phyloP scores from a whole-genome alignment of 2,888 invertebrate species.

The Meghimatium bilineatum region DNA sequence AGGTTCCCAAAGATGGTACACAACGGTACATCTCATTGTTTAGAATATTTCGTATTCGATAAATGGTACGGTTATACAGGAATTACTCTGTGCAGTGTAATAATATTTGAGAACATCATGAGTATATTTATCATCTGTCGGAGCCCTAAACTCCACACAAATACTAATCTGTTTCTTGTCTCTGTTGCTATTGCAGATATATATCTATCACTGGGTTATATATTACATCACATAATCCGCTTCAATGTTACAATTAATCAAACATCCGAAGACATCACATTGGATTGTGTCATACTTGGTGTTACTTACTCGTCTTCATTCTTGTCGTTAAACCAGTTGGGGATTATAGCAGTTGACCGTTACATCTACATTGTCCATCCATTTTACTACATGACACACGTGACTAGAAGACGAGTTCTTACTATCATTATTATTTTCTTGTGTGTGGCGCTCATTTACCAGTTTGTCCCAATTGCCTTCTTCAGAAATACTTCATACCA shows the following conservation, averaged over 20 bases:
- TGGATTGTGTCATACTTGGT: not conserved
- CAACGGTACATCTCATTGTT: no score
- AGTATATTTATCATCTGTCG: not conserved
- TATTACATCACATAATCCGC: not conserved
- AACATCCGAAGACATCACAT: not conserved
- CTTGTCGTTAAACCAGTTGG: not conserved
- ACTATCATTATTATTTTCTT: not conserved
- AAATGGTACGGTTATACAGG: no score
- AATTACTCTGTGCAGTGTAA: not conserved
- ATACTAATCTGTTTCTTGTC: not conserved
- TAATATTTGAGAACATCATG: not conserved
- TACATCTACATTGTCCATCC: slow-evolving; percentile 18
- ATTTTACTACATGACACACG: not conserved
- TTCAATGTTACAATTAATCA: not conserved
- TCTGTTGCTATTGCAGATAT: not conserved
- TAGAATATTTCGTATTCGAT: no score
- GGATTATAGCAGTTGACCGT: slow-evolving; percentile 16
- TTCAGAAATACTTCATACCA: not conserved
- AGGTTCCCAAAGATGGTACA: no score
- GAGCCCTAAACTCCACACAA: not conserved
- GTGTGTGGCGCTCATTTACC: not conserved
- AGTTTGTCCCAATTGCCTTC: not conserved
- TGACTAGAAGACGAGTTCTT: not conserved
- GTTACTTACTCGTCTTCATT: not conserved
- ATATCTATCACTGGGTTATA: not conserved